Evolutionary conservation across 2,888 invertebrate genomes (phyloP).

Genomic region (Dryococelus australis): DNA sequence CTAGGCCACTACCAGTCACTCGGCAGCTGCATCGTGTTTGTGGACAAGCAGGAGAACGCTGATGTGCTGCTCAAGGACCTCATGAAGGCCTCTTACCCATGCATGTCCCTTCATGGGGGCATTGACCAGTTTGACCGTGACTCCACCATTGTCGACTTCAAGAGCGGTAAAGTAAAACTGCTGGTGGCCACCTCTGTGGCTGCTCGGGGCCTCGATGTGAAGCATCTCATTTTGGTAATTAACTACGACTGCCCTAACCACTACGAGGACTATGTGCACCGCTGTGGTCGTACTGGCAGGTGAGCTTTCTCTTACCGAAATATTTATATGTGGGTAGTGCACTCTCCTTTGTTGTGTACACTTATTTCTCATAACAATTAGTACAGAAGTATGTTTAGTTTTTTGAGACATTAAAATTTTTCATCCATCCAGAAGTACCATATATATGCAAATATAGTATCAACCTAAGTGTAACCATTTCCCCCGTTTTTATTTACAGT

Average conservation of each 20-base stretch:
- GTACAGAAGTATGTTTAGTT: no score
- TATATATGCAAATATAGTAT: no score
- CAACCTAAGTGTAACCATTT: no score
- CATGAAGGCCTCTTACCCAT: constrained; percentile 95
- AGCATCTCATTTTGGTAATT: constrained; percentile 94
- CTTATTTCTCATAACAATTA: no score
- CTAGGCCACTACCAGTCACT: constrained; percentile 92
- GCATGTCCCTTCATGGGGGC: constrained; percentile 97
- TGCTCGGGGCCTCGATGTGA: constrained; percentile 97
- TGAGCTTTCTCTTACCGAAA: constrained; percentile 51
- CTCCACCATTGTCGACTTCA: constrained; percentile 97
- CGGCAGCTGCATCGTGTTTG: constrained; percentile 96
- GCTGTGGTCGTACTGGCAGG: constrained; percentile 88
- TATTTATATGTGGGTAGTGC: no score
- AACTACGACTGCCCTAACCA: constrained; percentile 99
- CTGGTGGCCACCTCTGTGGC: constrained; percentile 96
- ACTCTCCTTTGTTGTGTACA: no score
- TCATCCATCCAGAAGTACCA: no score
- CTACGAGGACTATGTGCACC: constrained; percentile 99
- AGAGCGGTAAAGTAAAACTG: constrained; percentile 74
- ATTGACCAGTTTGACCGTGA: constrained; percentile 99
- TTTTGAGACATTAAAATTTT: no score
- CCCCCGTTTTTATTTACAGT: no score
- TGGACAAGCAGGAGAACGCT: constrained; percentile 98
- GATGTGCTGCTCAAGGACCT: constrained; percentile 92